Evolutionary conservation across 2,113 vertebrate species (phyloP), one percentile per base, ranked within the genome.

Genomic region (Prinia subflava): DNA sequence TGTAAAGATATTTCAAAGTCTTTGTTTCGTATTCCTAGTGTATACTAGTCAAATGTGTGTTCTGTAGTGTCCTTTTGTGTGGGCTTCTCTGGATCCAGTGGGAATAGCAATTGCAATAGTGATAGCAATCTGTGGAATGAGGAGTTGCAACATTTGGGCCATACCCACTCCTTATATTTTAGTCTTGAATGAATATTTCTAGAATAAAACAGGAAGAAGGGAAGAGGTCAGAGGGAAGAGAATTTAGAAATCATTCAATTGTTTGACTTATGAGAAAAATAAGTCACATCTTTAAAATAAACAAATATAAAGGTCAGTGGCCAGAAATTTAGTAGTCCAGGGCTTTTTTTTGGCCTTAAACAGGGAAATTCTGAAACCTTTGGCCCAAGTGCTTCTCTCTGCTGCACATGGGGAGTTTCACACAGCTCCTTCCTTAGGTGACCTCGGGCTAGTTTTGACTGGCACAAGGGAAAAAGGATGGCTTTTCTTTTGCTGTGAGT

Each of bases 111-210:
- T 86, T 94, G 82, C 88, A 87, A 67, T 83, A 80, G 67, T 31
- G 91, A 94, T 95, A 92, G 46, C 47, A 28, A 88, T 95, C 82
- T 95, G 70, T 93, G 93, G 93, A 94, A 97, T 94, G 85, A 90
- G 76, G 87, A 94, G 88, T 93, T 95, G 94, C 89, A 95, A 95
- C 84, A 90, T 77, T 83, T 77, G 82, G 84, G 79, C 35, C 84
- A 86, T 91, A 59, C 68, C 84, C 79, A 11, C 70, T 65, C 65
- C 57, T 70, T 67, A 46, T 78, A 70, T 73, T 78, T 87, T 77
- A 85, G 67, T 73, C 44, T 68, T 91, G 42, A 96, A 94, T 93
- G 53, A 93, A 35, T 56, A 78, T 93, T 95, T 92, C 86, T 84
- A 87, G 64, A 92, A 59, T 63, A 92, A 74, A 94, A 55, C 63